phyloP scores from a whole-genome alignment of 2,888 invertebrate genomes.

The Eupithecia vulgata region DNA sequence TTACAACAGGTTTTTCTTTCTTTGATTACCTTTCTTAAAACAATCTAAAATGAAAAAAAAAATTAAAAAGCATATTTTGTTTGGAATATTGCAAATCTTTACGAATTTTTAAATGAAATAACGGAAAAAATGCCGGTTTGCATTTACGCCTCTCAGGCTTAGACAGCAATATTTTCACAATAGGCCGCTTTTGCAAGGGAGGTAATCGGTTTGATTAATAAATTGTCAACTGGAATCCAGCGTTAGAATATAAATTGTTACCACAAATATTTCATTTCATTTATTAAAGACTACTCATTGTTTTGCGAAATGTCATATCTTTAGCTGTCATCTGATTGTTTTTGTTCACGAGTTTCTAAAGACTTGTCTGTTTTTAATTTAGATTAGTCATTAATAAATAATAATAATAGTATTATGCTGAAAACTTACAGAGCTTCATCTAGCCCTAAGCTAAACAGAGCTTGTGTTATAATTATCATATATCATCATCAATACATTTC shows the following conservation, averaged over 20 bases:
- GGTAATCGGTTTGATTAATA: slow-evolving; percentile 84
- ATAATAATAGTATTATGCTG: too few relatives aligned
- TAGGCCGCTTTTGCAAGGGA: slow-evolving; percentile 75
- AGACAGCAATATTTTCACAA: slow-evolving; percentile 76
- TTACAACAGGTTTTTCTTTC: too few relatives aligned
- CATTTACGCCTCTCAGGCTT: slow-evolving; percentile 13
- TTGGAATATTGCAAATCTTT: too few relatives aligned
- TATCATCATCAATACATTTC: too few relatives aligned
- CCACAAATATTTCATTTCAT: slow-evolving; percentile 83
- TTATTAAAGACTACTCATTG: slow-evolving; percentile 80
- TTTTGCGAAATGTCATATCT: slow-evolving; percentile 82
- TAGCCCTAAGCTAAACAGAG: too few relatives aligned
- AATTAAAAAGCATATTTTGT: too few relatives aligned
- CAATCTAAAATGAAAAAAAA: too few relatives aligned
- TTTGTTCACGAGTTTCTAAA: slow-evolving; percentile 63
- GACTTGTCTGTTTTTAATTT: not conserved
- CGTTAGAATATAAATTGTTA: slow-evolving; percentile 82
- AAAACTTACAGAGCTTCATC: too few relatives aligned
- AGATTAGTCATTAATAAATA: not conserved
- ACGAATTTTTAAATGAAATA: not conserved
- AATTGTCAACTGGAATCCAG: slow-evolving; percentile 84
- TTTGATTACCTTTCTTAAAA: too few relatives aligned
- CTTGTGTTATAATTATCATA: too few relatives aligned
- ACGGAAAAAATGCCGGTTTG: not conserved
- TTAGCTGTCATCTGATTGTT: slow-evolving; percentile 82